Conservation (phyloP, 2,113 vertebrate species). For the Oreochromis niloticus region DNA sequence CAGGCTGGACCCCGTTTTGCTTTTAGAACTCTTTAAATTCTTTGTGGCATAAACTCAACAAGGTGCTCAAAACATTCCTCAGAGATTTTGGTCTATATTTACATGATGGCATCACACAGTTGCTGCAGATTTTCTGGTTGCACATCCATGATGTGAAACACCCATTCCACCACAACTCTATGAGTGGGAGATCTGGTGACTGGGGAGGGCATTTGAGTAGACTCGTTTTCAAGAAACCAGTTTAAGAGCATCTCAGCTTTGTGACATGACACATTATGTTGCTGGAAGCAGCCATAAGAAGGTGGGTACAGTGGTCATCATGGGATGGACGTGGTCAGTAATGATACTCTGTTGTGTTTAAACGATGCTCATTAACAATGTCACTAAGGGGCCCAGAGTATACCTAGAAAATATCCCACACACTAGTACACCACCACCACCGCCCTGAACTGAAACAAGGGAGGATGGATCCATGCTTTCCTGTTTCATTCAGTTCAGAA, state of each 20-base stretch:
- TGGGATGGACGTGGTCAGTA: neutral
- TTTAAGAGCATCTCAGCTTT: neutral
- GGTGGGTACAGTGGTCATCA: neutral
- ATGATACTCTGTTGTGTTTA: neutral
- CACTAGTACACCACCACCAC: neutral
- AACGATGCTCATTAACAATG: fast-evolving
- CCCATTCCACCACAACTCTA: fast-evolving
- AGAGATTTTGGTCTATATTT: neutral
- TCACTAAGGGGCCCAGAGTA: fast-evolving
- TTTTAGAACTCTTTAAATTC: neutral
- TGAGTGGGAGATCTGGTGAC: neutral
- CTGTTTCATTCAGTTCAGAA: neutral
- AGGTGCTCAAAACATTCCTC: neutral
- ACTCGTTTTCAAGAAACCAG: neutral
- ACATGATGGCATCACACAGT: neutral
- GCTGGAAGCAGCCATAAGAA: neutral
- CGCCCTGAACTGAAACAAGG: neutral
- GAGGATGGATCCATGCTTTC: fast-evolving
- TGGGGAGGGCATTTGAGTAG: neutral
- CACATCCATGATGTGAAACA: fast-evolving
- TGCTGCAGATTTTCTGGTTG: neutral
- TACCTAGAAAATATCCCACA: neutral
- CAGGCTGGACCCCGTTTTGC: neutral
- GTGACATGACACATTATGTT: neutral
- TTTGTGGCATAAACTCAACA: neutral